phyloP scores from a whole-genome alignment of 1,140 invertebrate species.

The Hydropsyche tenuis region DNA sequence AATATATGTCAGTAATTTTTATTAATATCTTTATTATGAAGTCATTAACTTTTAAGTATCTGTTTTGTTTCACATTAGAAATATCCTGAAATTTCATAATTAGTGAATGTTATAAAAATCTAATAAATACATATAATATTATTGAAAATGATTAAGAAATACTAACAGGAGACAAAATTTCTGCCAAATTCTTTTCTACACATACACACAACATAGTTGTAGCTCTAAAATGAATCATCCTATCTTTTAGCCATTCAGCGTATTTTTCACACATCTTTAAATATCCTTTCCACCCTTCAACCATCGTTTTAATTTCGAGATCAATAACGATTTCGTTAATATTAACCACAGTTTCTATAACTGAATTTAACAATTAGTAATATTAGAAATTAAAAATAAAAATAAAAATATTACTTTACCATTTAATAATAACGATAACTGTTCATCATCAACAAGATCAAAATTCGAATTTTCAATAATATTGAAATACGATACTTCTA shows the following conservation, averaged over 20 bases:
- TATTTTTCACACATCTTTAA: constrained; percentile 43
- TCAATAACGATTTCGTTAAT: constrained; percentile 44
- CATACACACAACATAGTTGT: constrained; percentile 30
- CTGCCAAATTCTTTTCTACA: constrained; percentile 30
- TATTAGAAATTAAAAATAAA: too few relatives aligned
- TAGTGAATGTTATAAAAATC: neutral
- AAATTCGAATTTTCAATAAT: constrained; percentile 33
- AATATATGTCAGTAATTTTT: constrained; percentile 40
- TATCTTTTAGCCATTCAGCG: constrained; percentile 37
- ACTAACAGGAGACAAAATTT: constrained; percentile 35
- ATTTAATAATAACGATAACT: constrained; percentile 39
- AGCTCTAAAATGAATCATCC: constrained; percentile 38
- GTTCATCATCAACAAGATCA: constrained; percentile 35
- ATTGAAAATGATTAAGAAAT: neutral
- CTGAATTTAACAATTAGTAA: constrained; percentile 29
- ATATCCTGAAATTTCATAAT: constrained; percentile 31
- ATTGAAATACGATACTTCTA: constrained; percentile 40
- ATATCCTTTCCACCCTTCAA: constrained; percentile 46
- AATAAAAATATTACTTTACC: constrained; percentile 34
- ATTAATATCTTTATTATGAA: constrained; percentile 46
- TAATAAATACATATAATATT: neutral
- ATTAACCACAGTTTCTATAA: constrained; percentile 37
- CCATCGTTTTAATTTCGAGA: constrained; percentile 46
- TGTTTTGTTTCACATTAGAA: constrained; percentile 29
- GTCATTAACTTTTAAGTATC: constrained; percentile 41